Base-by-base conservation (phyloP, 92 coral and sea anemone genomes). In the Chrysogorgia sp. region DNA sequence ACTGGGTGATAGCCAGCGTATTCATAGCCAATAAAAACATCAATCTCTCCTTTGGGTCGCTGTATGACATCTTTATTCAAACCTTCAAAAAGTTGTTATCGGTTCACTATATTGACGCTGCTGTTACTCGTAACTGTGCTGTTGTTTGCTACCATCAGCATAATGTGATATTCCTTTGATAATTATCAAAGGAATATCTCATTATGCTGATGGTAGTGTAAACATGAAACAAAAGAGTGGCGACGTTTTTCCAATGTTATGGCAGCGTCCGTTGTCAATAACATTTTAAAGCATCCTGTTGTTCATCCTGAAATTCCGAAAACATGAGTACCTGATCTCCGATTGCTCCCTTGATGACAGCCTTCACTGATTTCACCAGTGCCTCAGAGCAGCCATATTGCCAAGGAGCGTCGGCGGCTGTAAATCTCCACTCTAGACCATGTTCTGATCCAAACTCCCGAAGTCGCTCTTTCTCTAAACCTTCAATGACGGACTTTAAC, bases 1-100 rank as follows among this genome's bases (percentile, higher is more conserved):
- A 65, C 84, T 15, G 90, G 90, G 65, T 86, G 90, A 60, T 43
- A 86, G 22, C 72, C 93, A 7, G 93, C 93, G 47, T 89, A 86
- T 47, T 89, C 88, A 41, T 86, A 89, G 6, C 87, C 88, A 50
- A 86, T 88, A 43, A 87, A 35, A 24, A 88, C 89, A 62, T 88
- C 91, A 35, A 88, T 78, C 17, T 85, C 29, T 49, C 89, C 92
- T 17, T 55, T 37, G 9, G 92, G 92, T 49, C 86, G 83, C 43
- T 32, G 68, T 34, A 88, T 71, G 28, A 82, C 87, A 9, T 76
- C 75, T 75, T 66, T 81, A 53, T 78, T 56, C 31, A 82, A 71
- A 63, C 70, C 72, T 13, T 34, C 77, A 65, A 84, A 88, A 15
- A 89, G 74, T 7, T 82, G 83, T 0, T n/a, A n/a, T n/a, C n/a